Base-by-base conservation (phyloP, 53 echinoderm and acorn worm species). In the Paracentrotus lividus region DNA sequence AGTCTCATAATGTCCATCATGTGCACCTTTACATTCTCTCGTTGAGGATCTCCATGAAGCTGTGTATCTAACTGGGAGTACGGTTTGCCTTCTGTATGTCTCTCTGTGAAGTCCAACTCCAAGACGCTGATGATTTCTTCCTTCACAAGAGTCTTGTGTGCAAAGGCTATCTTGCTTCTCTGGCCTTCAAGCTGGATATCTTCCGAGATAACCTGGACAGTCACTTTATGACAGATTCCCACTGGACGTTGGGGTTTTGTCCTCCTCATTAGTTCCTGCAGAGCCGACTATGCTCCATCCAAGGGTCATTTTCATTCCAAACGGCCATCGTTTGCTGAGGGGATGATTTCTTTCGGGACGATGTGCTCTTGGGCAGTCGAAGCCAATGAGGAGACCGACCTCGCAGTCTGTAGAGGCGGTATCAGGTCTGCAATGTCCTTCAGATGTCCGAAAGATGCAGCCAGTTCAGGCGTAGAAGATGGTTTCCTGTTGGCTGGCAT, bases 1-100 rank as follows among this genome's bases (percentile, higher is more conserved):
- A 93, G 89, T 95, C 61, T 96, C 94, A 64, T 90, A 53, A 49
- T 96, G 95, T 57, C 95, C 93, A 15, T 85, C 68, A 26, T 85
- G 36, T 42, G 86, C 26, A 55, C 21, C 3, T 38, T 29, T 5
- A 93, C 88, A 21, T 66, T 92, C 23, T 57, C 49, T 47, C n/a
- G n/a, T 93, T 77, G 67, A 96, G 27, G 38, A 86, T 93, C 13
- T 34, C 45, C 81, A 94, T 81, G 85, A 88, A 94, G 42, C 81
- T 92, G 77, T n/a, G 93, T 60, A 72, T 93, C 93, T 29, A 93
- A 87, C 92, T 94, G 93, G 26, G 95, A 94, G 55, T 15, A 91
- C 2, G 76, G 72, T n/a, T n/a, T n/a, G 49, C 93, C 84, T 4
- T 38, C 57, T 5, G 58, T 59, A 29, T 56, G 59, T 20, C 51